Conservation (phyloP, 2,797 vertebrate genomes). For the Onychomys leucogaster region DNA sequence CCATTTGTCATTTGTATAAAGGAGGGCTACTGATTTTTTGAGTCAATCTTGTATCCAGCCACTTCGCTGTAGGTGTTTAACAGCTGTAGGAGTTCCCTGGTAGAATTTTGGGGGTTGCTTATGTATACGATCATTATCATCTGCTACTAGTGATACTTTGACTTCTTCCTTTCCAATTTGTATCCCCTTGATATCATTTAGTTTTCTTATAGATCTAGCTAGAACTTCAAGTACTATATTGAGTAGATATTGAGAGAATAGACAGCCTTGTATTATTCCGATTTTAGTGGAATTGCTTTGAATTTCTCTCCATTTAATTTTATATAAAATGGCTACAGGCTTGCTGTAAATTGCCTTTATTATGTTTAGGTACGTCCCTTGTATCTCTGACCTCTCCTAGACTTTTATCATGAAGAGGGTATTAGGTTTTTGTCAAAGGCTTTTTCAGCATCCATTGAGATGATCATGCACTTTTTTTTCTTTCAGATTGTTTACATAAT, state of each 20-base stretch:
- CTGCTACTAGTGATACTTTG: background rate
- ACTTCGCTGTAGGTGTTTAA: background rate
- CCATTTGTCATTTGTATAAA: background rate
- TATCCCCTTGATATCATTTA: background rate
- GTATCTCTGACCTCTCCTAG: background rate
- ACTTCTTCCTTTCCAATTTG: background rate
- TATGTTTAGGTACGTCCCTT: background rate
- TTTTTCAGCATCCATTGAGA: background rate
- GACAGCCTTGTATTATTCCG: background rate
- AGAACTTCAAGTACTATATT: background rate
- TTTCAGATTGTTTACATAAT: background rate
- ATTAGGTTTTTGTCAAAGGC: background rate
- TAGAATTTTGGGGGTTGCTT: background rate
- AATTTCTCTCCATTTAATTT: background rate
- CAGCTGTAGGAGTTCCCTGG: background rate
- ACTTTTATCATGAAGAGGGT: background rate
- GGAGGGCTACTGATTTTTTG: background rate
- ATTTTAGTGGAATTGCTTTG: background rate
- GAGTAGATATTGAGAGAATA: too few species aligned
- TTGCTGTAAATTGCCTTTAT: background rate
- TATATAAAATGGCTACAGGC: background rate
- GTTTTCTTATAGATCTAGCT: background rate
- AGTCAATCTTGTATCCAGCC: background rate
- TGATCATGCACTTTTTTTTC: background rate
- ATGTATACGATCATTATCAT: background rate